Evolutionary conservation across 30 jellyfish, hydroid and myxozoan genomes (phyloP).

Genomic region (Sanderia malayensis): DNA sequence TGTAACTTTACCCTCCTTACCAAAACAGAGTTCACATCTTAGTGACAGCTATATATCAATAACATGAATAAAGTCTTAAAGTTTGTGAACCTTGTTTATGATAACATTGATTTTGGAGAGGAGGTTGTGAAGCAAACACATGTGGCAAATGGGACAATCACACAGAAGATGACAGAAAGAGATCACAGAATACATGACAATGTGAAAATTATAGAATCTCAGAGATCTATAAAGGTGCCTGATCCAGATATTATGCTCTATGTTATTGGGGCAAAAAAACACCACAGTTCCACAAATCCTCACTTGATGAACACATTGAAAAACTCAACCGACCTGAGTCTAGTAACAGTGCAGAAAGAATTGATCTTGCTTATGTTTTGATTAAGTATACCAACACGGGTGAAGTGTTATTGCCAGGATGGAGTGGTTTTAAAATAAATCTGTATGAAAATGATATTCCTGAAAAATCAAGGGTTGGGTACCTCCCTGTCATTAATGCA

Average conservation of each 20-base stretch:
- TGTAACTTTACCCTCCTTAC: too few species aligned
- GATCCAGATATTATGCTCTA: not conserved
- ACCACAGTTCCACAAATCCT: not conserved
- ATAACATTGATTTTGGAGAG: constrained; percentile 18
- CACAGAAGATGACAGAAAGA: not conserved
- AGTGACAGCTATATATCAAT: too few species aligned
- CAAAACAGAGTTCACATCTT: too few species aligned
- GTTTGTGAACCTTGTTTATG: constrained; percentile 9
- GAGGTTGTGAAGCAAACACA: constrained; percentile 15
- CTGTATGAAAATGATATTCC: not conserved
- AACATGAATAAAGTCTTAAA: too few species aligned
- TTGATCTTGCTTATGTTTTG: constrained; percentile 4
- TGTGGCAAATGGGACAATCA: constrained; percentile 7
- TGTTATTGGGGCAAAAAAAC: constrained; percentile 5
- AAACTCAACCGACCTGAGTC: not conserved
- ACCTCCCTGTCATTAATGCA: constrained; percentile 22
- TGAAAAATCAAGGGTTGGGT: constrained; percentile 10
- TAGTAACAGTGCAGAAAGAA: not conserved
- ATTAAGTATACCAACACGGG: not conserved
- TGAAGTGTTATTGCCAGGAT: constrained; percentile 21
- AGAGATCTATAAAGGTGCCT: constrained; percentile 6
- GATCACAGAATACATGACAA: not conserved
- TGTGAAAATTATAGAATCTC: not conserved
- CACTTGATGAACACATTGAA: not conserved
- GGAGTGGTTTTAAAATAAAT: constrained; percentile 17